These are phyloP conservation scores for Paramacrobiotus metropolitanus DNA, from an alignment of 1,140 invertebrate genomes.

Conservation along the genomic window DNA sequence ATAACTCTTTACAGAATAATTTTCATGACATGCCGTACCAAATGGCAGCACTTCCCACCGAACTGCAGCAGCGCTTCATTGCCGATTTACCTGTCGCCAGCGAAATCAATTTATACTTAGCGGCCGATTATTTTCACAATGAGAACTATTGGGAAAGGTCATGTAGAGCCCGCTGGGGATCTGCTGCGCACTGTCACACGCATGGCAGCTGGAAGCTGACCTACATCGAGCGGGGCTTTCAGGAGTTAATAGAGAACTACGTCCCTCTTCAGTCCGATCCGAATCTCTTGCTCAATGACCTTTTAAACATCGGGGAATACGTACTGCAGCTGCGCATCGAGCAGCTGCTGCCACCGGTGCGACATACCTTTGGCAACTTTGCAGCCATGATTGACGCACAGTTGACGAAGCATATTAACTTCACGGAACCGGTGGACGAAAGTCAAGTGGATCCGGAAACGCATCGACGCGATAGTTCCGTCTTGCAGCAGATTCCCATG, in stretches of 20 bases:
- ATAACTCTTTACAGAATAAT: neutral
- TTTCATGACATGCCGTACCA: constrained; percentile 3
- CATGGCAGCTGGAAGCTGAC: constrained; percentile 4
- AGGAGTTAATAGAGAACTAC: neutral
- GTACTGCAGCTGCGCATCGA: neutral
- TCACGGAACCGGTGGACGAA: neutral
- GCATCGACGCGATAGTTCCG: neutral
- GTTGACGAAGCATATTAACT: neutral
- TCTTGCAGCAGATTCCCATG: neutral
- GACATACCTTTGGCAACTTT: constrained; percentile 1
- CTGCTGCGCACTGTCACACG: neutral
- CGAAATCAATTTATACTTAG: neutral
- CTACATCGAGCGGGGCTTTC: neutral
- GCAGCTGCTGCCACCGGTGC: neutral
- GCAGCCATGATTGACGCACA: neutral
- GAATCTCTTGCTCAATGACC: constrained; percentile 2
- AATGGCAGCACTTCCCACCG: neutral
- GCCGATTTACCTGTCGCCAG: neutral
- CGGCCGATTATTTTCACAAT: neutral
- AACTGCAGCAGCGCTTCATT: neutral
- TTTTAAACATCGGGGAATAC: constrained; percentile 1
- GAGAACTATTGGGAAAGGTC: constrained; percentile 1
- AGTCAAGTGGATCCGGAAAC: neutral
- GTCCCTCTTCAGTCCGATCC: constrained; percentile 1
- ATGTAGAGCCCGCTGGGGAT: neutral